Evolutionary conservation across 2,797 vertebrate species (phyloP).

Genomic region (Tamandua tetradactyla): DNA sequence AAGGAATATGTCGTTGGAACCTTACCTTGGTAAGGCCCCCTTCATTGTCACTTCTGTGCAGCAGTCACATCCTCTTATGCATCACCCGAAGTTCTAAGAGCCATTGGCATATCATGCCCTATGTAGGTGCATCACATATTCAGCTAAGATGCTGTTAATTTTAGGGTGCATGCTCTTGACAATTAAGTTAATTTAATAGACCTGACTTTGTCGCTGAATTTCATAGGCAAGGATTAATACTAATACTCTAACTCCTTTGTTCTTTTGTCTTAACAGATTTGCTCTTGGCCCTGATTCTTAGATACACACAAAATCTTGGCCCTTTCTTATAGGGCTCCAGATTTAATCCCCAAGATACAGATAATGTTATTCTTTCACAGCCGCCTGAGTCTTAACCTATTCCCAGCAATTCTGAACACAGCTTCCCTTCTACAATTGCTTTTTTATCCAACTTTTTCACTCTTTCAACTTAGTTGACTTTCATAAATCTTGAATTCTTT

Average conservation of each 20-base stretch:
- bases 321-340: neutral
- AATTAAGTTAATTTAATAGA: neutral
- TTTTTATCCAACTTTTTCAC: neutral
- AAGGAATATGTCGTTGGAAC: neutral
- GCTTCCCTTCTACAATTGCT: neutral
- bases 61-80: neutral
- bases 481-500: neutral
- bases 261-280: neutral
- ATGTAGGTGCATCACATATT: neutral
- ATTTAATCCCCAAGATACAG: fast-evolving
- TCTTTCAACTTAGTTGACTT: conserved; percentile 3
- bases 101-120: neutral
- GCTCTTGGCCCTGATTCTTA: neutral
- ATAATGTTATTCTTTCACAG: neutral
- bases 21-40: neutral
- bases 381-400: neutral
- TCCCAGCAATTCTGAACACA: neutral
- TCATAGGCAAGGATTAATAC: neutral
- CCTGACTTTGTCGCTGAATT: neutral
- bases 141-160: neutral
- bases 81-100: too few species aligned
- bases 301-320: neutral
- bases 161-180: neutral
- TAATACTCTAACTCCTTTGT: neutral
- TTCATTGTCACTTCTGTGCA: neutral